A percentile compares a stretch with the other conserved stretches of the same genome.
These are phyloP conservation scores for Synanthedon formicaeformis DNA, from an alignment of 2,888 invertebrate species.

Conservation along the genomic window DNA sequence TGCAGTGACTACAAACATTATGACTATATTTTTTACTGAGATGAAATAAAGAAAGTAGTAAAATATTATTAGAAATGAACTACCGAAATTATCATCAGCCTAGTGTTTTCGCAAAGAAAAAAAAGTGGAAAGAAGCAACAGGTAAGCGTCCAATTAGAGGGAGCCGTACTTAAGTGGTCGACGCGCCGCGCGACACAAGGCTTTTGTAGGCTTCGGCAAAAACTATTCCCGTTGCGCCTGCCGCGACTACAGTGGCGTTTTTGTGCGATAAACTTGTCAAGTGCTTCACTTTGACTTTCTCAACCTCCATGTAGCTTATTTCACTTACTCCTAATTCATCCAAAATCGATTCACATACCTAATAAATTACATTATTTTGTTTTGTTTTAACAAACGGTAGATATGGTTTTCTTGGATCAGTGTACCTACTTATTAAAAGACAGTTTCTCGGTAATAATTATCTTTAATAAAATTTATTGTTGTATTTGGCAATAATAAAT, in stretches of 20 bases:
- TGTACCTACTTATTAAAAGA: no score
- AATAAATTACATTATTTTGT: no score
- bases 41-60: no score
- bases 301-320: constrained; percentile 32
- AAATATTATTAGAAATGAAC: no score
- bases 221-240: constrained; percentile 53
- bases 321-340: constrained; percentile 2
- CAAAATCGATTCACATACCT: no score
- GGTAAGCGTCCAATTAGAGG: constrained; percentile 68
- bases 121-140: constrained; percentile 58
- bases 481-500: constrained; percentile 29
- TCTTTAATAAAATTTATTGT: constrained; percentile 1
- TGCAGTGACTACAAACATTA: no score
- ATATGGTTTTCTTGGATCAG: no score
- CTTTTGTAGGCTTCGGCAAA: constrained; percentile 58
- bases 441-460: constrained; percentile 1
- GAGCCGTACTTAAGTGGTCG: constrained; percentile 50
- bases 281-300: constrained; percentile 50
- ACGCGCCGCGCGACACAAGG: constrained; percentile 54
- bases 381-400: no score
- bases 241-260: constrained; percentile 47
- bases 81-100: constrained; percentile 26
- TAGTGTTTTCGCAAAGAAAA: constrained; percentile 43
- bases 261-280: constrained; percentile 45
- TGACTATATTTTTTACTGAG: no score